phyloP scores from a whole-genome alignment of 2,113 vertebrate species.

The Paramormyrops kingsleyae region DNA sequence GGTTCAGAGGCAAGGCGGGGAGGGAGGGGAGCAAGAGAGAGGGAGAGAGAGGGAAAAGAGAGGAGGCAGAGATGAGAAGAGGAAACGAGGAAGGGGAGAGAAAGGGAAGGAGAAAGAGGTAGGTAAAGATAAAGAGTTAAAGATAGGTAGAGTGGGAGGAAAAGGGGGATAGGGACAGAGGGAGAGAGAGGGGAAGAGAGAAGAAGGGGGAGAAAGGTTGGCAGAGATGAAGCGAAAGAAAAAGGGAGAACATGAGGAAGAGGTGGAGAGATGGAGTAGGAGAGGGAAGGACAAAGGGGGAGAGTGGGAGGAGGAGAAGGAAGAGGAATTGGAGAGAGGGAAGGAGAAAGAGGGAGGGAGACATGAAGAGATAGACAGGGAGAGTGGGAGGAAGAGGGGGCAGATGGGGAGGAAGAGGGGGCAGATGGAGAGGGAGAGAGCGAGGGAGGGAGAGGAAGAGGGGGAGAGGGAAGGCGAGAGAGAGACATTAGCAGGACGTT shows the following conservation, averaged over 20 bases:
- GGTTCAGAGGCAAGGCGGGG: not conserved
- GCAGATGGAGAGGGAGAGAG: not conserved
- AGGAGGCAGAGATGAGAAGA: not conserved
- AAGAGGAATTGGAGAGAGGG: not conserved
- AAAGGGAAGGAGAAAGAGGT: too few relatives aligned
- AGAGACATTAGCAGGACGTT: slow-evolving; percentile 21
- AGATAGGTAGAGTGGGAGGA: not conserved
- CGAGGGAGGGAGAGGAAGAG: not conserved
- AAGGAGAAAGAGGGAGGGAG: not conserved
- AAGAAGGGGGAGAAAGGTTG: not conserved
- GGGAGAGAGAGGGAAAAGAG: not conserved
- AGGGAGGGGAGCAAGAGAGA: not conserved
- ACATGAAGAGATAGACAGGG: not conserved
- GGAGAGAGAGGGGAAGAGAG: too few relatives aligned
- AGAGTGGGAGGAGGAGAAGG: not conserved
- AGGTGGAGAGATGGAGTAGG: not conserved
- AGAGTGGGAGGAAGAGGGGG: not conserved
- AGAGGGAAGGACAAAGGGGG: not conserved
- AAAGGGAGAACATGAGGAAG: not conserved
- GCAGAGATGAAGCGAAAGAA: not conserved
- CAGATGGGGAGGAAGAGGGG: not conserved
- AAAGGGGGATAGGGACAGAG: not conserved
- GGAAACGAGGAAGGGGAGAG: not conserved
- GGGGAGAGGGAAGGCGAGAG: not conserved
- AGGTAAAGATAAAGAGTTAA: not conserved